Conservation (phyloP, 1,140 invertebrate genomes). For the Eriocheir sinensis region DNA sequence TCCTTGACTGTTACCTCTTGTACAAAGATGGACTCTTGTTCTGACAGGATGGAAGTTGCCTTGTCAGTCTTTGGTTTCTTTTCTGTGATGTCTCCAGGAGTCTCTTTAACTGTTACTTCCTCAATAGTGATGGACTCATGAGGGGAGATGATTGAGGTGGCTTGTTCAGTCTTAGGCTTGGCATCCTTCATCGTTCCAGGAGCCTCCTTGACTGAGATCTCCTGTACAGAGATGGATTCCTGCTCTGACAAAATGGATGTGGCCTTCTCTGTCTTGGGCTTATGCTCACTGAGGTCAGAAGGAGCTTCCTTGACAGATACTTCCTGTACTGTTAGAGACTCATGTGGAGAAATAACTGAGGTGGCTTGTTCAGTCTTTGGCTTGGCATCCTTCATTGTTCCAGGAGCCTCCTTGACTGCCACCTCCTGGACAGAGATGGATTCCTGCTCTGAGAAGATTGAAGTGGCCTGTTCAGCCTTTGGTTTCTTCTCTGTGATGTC, state of each 20-base stretch:
- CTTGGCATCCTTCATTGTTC: constrained; percentile 76
- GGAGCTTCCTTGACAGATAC: constrained; percentile 69
- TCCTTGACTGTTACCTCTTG: constrained; percentile 67
- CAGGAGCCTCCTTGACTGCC: constrained; percentile 69
- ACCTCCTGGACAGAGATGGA: constrained; percentile 65
- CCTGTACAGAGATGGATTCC: constrained; percentile 82
- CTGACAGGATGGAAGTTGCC: constrained; percentile 64
- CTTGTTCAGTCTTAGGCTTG: constrained; percentile 81
- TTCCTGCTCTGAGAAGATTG: constrained; percentile 67
- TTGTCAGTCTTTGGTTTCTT: constrained; percentile 60
- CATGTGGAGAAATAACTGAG: constrained; percentile 82
- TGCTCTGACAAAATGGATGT: constrained; percentile 83
- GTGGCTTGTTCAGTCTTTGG: constrained; percentile 83
- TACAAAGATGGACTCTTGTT: constrained; percentile 63
- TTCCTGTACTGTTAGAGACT: constrained; percentile 65
- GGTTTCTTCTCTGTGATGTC: constrained; percentile 60
- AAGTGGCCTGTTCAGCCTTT: constrained; percentile 65
- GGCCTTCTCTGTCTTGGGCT: constrained; percentile 82
- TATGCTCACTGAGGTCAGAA: constrained; percentile 66
- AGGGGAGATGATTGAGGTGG: constrained; percentile 82
- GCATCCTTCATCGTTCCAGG: constrained; percentile 82
- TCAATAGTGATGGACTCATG: constrained; percentile 79
- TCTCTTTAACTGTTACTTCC: constrained; percentile 67
- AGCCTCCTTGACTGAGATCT: constrained; percentile 83
- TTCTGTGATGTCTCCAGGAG: constrained; percentile 39